These are phyloP conservation scores for Clostera curtula DNA, from an alignment of 2,888 invertebrate species.

Conservation along the genomic window DNA sequence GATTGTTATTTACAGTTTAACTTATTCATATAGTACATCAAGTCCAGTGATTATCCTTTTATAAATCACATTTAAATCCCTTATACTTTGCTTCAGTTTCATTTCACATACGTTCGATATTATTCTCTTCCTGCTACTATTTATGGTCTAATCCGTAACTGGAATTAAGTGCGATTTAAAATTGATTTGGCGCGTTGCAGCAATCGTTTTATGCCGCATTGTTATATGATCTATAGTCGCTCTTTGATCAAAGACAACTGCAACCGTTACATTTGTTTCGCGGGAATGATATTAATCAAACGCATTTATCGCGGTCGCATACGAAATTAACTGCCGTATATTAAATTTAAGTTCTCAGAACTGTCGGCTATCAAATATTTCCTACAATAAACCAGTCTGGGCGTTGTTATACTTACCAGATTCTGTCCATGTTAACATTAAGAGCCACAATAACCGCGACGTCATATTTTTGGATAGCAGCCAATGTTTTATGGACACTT, in stretches of 20 bases:
- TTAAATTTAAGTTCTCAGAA: conserved; percentile 63
- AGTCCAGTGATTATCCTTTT: conserved; percentile 13
- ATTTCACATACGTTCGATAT: no score
- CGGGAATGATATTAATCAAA: conserved; percentile 68
- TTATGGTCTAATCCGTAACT: neutral
- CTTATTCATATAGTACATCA: no score
- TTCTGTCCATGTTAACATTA: conserved; percentile 35
- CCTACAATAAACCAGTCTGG: conserved; percentile 56
- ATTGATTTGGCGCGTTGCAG: conserved; percentile 39
- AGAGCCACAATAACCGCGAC: conserved; percentile 40
- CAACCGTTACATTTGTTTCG: conserved; percentile 59
- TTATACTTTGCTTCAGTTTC: no score
- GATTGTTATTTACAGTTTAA: neutral
- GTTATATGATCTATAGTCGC: conserved; percentile 49
- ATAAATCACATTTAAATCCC: neutral
- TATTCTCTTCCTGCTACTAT: no score
- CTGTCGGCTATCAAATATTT: conserved; percentile 65
- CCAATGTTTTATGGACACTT: conserved; percentile 58
- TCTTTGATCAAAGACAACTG: conserved; percentile 54
- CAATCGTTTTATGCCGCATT: conserved; percentile 35
- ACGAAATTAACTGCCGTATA: conserved; percentile 58
- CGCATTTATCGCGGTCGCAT: conserved; percentile 63
- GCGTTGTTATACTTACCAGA: conserved; percentile 49
- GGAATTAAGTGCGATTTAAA: conserved; percentile 30
- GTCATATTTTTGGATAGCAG: conserved; percentile 51